Base-by-base conservation (phyloP, 2,888 invertebrate genomes). In the Rhamnusium bicolor region DNA sequence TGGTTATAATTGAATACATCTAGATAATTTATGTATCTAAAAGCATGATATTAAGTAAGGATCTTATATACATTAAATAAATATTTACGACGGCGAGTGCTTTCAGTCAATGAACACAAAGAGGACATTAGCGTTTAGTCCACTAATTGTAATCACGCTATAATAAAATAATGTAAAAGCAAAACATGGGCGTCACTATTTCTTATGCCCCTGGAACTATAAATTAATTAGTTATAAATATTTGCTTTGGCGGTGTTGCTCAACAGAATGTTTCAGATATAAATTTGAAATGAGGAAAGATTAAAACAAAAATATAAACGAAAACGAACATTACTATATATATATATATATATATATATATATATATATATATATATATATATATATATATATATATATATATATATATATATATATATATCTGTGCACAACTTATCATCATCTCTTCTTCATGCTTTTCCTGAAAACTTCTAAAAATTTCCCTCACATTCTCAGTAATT, bases 1-100 rank as follows among this genome's bases (percentile, higher is more conserved):
- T 69, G 69, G 69, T 54, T 69, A 69, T 69, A 69, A 69, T 62
- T 69, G 54, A 62, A 69, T 69, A 69, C 69, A 69, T 69, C 69
- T 54, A 56, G 54, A 62, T 61, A 61, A 69, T 69, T 69, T 69
- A 69, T 69, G 69, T 56, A 69, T 69, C 69, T 69, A 63, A 69
- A 69, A 69, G 53, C 69, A 62, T n/a, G n/a, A n/a, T 63, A 62
- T 69, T 62, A 69, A 63, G 69, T 69, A 19, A 62, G 69, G 62
- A 69, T 62, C 62, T 69, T 63, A 56, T 69, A 53, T 56, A 47
- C 69, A 69, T 69, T 69, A 69, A 69, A 69, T 54, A 69, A 69
- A 69, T 63, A 69, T 69, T 69, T 69, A 54, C 69, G 21, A 56
- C 56, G 67, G 67, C 67, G 32, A 67, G 56, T 67, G 67, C 67